phyloP scores from a whole-genome alignment of 2,113 vertebrate genomes.

The Cyanocitta stelleri region DNA sequence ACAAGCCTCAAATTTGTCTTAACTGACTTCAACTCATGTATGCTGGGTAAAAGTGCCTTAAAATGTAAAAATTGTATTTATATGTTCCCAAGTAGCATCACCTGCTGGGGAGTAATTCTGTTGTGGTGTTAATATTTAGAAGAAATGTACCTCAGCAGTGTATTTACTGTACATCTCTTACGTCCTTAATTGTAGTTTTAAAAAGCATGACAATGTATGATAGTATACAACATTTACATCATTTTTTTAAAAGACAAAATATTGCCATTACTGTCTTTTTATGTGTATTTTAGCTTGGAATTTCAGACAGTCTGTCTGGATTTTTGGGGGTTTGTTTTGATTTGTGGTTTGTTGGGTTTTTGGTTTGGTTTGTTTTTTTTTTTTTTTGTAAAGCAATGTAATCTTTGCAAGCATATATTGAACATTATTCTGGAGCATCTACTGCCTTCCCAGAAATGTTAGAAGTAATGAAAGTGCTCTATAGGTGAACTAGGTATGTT shows the following conservation, averaged over 20 bases:
- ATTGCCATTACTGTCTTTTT: slow-evolving; percentile 73
- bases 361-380: not conserved
- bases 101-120: slow-evolving; percentile 74
- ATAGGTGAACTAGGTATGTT: slow-evolving; percentile 72
- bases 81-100: slow-evolving; percentile 77
- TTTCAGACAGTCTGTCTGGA: slow-evolving; percentile 57
- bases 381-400: slow-evolving; percentile 57
- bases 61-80: slow-evolving; percentile 79
- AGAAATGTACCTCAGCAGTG: slow-evolving; percentile 76
- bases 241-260: slow-evolving; percentile 69
- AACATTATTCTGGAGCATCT: slow-evolving; percentile 76
- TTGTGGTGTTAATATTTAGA: slow-evolving; percentile 76
- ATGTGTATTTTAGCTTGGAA: slow-evolving; percentile 73
- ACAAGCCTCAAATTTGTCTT: slow-evolving; percentile 54
- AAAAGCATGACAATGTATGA: slow-evolving; percentile 81
- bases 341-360: not conserved
- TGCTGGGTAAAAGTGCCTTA: slow-evolving; percentile 83
- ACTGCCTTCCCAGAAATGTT: slow-evolving; percentile 76
- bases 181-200: slow-evolving; percentile 76
- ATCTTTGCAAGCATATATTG: slow-evolving; percentile 73
- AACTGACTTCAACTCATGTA: slow-evolving; percentile 66
- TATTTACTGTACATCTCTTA: slow-evolving; percentile 79
- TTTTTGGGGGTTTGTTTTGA: not conserved
- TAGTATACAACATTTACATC: slow-evolving; percentile 78
- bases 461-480: slow-evolving; percentile 70